Base-by-base conservation (phyloP, 2,797 vertebrate genomes). In the Forpus xanthops region DNA sequence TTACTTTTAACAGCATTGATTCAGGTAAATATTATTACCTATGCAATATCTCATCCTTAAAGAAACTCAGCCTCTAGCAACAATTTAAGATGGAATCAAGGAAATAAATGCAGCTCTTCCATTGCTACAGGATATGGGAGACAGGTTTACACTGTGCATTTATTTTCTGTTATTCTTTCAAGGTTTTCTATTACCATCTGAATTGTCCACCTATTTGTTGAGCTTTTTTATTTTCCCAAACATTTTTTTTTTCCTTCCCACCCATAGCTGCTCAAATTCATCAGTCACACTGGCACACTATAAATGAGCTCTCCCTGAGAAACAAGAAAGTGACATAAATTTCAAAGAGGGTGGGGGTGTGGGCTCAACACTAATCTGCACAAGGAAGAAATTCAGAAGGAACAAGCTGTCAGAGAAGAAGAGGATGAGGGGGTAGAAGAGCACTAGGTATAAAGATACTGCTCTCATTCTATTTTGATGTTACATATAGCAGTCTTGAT, bases 221-320 rank as follows among this genome's bases (percentile, higher is more conserved):
- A 96, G 49, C 73, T 95, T 95, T 83, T 25, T 49, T 88, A 82
- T 81, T 96, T 96, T 80, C 27, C 49, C 44, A 89, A 84, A 81
- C 23, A 5, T 0, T 16, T 72, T 52, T 47, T 61, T 86, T 91
- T 31, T 10, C 17, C 52, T 91, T 71, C 81, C 50, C 53, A 64
- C 47, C 39, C 53, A 27, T 91, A 87, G 89, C 93, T 95, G 58
- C 82, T 95, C 60, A 95, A 94, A 97, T 87, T 84, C 61, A 93
- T 93, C 85, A 95, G 82, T 96, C 53, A 79, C 47, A 93, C 10
- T 55, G 62, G 27, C 55, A n/a, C 49, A 96, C 79, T 92, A 49
- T 87, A 96, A 96, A 94, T 84, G 72, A 96, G 87, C 73, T 94
- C 65, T 81, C 41, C 72, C 47, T 92, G 85, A 93, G 81, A 96